These are phyloP conservation scores for Marasmarcha lunaedactyla DNA, from an alignment of 2,888 invertebrate genomes.

Conservation along the genomic window DNA sequence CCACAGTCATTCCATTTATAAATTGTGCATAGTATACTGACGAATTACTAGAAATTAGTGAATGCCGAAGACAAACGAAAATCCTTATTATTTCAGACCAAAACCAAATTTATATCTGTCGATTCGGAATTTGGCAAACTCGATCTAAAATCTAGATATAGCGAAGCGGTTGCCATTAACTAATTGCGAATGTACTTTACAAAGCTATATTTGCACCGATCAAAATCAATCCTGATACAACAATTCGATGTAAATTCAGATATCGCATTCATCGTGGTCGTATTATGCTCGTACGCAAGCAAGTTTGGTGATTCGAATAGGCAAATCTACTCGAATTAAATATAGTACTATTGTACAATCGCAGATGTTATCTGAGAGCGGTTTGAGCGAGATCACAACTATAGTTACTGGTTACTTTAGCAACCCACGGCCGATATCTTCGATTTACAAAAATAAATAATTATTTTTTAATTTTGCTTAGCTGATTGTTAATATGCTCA, in stretches of 20 bases:
- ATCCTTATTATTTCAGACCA: too few relatives aligned
- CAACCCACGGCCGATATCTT: too few relatives aligned
- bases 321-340: conserved; percentile 44
- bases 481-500: too few relatives aligned
- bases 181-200: conserved; percentile 24
- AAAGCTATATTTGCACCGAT: conserved; percentile 18
- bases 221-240: conserved; percentile 38
- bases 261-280: conserved; percentile 33
- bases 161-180: conserved; percentile 15
- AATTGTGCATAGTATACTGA: too few relatives aligned
- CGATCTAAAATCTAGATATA: neutral
- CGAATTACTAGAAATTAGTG: too few relatives aligned
- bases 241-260: conserved; percentile 39
- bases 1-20: too few relatives aligned
- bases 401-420: conserved; percentile 37
- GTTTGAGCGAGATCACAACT: conserved; percentile 28
- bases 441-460: neutral
- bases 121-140: neutral
- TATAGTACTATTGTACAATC: conserved; percentile 36
- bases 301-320: conserved; percentile 13
- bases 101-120: too few relatives aligned
- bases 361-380: conserved; percentile 39
- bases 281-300: conserved; percentile 27
- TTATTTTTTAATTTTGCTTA: neutral
- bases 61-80: too few relatives aligned